Base-by-base conservation (phyloP, 2,113 vertebrate species). In the Apistogramma diplotaenia region DNA sequence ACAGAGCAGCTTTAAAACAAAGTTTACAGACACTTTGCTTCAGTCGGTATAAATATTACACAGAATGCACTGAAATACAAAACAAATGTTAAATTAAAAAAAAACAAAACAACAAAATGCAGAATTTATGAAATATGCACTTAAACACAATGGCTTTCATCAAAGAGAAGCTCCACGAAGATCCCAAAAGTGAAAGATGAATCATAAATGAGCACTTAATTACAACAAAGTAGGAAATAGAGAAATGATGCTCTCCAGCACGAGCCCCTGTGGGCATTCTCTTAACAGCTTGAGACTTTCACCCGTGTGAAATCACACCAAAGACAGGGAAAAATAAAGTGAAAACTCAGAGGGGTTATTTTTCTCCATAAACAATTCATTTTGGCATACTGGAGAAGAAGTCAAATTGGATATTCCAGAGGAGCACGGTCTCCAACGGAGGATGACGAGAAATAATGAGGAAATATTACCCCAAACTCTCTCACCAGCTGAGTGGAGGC, bases 361-460 rank as follows among this genome's bases (percentile, higher is more conserved):
- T 94, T 94, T 94, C 93, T 90, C 89, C 85, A 94, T 94, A 92
- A 95, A 92, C 86, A 89, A 93, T 94, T 94, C 83, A 92, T 92
- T 92, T 93, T 87, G 87, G 83, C 89, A 79, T 78, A 88, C 85
- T 87, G 84, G 85, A 89, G 85, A 90, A 92, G 67, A 89, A 92
- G 91, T 92, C 92, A 92, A 93, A 94, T 93, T 94, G 93, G 88
- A 92, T 92, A 93, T 94, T 94, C 86, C 88, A 90, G 81, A 86
- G 87, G 81, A 94, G 89, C 81, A 85, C 75, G 60, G 85, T 88
- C 89, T 92, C 92, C 89, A 91, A 84, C 46, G 37, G 89, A 94
- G 93, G 92, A 93, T 94, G 90, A 92, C 92, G 83, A 89, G 90
- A 94, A 92, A 93, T 94, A 94, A 94, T 93, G 92, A 95, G 94